Conservation (phyloP, 1,140 invertebrate species). For the Brachionus plicatilis region DNA sequence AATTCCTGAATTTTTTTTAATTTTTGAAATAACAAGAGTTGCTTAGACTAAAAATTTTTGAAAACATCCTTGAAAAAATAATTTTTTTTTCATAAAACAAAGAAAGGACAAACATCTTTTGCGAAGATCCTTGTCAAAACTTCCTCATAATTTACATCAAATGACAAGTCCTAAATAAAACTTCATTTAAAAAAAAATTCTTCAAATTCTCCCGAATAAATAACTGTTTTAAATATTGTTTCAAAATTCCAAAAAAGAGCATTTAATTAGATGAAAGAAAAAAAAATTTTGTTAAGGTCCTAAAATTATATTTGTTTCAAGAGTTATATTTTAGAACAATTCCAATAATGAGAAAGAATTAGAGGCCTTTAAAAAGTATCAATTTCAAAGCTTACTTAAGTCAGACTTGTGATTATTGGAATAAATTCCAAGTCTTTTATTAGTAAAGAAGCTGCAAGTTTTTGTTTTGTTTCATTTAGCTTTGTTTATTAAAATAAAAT, state of each 20-base stretch:
- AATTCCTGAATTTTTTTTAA: too few relatives aligned
- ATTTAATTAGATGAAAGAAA: not conserved
- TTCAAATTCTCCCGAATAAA: too few relatives aligned
- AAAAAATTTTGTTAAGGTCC: not conserved
- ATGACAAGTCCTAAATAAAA: too few relatives aligned
- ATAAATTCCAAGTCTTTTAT: not conserved
- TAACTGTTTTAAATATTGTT: too few relatives aligned
- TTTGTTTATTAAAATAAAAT: not conserved
- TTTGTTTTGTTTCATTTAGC: not conserved
- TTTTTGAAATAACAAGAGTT: too few relatives aligned
- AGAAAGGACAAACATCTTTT: too few relatives aligned
- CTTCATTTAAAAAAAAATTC: too few relatives aligned
- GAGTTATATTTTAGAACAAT: not conserved
- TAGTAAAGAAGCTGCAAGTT: constrained; percentile 2
- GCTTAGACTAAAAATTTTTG: too few relatives aligned
- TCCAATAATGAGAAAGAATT: not conserved
- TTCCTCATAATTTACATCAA: too few relatives aligned
- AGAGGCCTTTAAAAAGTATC: not conserved
- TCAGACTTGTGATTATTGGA: not conserved
- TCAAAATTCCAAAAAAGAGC: not conserved
- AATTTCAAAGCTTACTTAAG: not conserved
- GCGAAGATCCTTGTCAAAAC: too few relatives aligned
- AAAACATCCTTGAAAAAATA: too few relatives aligned
- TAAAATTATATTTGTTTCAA: not conserved
- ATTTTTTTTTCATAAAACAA: too few relatives aligned